phyloP scores from a whole-genome alignment of 2,797 vertebrate genomes.

The Sebastes matsubarae region DNA sequence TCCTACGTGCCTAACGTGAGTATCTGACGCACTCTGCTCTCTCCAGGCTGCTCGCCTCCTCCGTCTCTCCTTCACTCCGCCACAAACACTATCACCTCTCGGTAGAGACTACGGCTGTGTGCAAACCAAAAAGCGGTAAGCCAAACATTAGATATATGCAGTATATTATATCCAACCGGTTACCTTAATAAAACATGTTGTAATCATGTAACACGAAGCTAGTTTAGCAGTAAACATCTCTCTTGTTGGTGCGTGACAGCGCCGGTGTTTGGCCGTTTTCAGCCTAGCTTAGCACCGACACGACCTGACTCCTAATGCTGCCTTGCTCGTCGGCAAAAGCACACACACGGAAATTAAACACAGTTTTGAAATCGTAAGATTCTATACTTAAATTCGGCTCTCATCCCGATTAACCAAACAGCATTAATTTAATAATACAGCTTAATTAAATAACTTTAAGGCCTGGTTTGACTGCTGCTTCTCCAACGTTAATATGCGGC shows the following conservation, averaged over 20 bases:
- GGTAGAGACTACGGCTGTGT: too few species aligned
- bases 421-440: background rate
- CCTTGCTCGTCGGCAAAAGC: background rate
- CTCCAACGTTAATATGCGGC: constrained; percentile 18
- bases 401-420: background rate
- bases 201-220: constrained; percentile 7
- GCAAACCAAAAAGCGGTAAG: too few species aligned
- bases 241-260: constrained; percentile 48
- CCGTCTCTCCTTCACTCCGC: too few species aligned
- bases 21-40: too few species aligned
- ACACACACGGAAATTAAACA: background rate
- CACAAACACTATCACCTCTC: too few species aligned
- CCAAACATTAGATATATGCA: constrained; percentile 9
- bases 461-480: constrained; percentile 32
- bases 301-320: background rate
- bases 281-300: constrained; percentile 68
- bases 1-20: too few species aligned
- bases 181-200: background rate
- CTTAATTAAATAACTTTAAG: constrained; percentile 47
- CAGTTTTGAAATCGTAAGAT: background rate
- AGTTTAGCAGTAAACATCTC: constrained; percentile 42
- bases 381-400: background rate
- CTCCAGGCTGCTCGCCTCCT: too few species aligned
- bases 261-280: constrained; percentile 64
- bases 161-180: background rate